Evolutionary conservation across 1,140 invertebrate species (phyloP).

Genomic region (Thaumatotibia leucotreta): DNA sequence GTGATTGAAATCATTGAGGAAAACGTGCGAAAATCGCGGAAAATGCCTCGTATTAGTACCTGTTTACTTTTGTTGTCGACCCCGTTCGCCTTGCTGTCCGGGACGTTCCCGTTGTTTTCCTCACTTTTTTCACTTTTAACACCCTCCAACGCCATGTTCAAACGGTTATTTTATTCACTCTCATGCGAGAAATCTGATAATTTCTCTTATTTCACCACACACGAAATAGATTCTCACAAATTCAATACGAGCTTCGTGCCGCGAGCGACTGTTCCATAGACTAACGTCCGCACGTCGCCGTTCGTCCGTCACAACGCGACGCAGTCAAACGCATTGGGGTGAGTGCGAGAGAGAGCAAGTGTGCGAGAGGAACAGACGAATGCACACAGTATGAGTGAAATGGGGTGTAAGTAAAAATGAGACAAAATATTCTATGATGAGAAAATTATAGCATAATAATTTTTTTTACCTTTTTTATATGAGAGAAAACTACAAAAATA

Average conservation of each 20-base stretch:
- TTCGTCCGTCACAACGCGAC: constrained; percentile 44
- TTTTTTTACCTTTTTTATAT: too few relatives aligned
- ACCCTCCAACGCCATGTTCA: constrained; percentile 73
- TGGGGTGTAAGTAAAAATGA: constrained; percentile 22
- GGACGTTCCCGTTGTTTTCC: constrained; percentile 66
- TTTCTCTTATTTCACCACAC: constrained; percentile 50
- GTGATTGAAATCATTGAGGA: neutral
- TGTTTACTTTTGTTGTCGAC: constrained; percentile 74
- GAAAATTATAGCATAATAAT: constrained; percentile 11
- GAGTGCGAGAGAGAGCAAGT: constrained; percentile 34
- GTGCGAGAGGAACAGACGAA: constrained; percentile 40
- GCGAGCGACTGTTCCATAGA: constrained; percentile 52
- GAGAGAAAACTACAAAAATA: too few relatives aligned
- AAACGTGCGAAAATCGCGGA: constrained; percentile 24
- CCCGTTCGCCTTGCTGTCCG: constrained; percentile 66
- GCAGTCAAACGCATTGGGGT: constrained; percentile 54
- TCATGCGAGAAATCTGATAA: constrained; percentile 60
- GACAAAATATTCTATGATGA: constrained; percentile 20
- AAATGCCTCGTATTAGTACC: constrained; percentile 45
- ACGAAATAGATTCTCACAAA: constrained; percentile 56
- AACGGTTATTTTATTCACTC: constrained; percentile 65
- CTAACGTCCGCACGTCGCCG: constrained; percentile 26
- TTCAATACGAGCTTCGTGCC: constrained; percentile 48
- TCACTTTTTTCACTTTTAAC: constrained; percentile 75
- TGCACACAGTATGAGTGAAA: constrained; percentile 46